Percentiles rank a stretch among this genome's conserved stretches.
Evolutionary conservation across 2,888 invertebrate species (phyloP).

Genomic region (Leptinotarsa rubiginosa): DNA sequence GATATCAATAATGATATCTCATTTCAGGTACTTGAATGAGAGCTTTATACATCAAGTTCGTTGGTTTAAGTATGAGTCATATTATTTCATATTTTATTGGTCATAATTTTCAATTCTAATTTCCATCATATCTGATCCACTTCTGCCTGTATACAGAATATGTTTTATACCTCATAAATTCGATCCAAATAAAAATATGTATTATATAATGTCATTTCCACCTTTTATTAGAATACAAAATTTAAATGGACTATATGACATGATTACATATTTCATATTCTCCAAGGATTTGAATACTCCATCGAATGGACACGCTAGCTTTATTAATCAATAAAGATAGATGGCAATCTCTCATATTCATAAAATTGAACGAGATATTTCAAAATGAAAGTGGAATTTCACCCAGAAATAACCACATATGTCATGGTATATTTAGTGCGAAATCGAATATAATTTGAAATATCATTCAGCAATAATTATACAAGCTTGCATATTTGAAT

Average conservation of each 20-base stretch:
- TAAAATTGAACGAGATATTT: background rate
- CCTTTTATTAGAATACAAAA: background rate
- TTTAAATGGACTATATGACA: background rate
- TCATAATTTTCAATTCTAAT: no score
- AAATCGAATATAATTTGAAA: background rate
- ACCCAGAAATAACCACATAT: background rate
- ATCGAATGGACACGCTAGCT: background rate
- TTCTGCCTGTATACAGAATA: no score
- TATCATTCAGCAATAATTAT: conserved; percentile 13
- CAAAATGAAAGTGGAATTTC: background rate
- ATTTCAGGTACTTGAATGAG: no score
- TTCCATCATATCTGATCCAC: no score
- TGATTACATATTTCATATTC: background rate
- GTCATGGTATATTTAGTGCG: background rate
- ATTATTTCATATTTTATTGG: no score
- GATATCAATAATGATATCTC: no score
- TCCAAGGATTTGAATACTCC: background rate
- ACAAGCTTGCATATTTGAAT: background rate
- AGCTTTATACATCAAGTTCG: no score
- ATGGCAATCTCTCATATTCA: background rate
- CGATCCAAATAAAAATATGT: no score
- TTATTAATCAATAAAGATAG: conserved; percentile 2
- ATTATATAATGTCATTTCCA: background rate
- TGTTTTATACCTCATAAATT: background rate
- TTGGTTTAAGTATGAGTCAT: no score